A percentile compares a stretch with the other conserved stretches of the same genome.
These are phyloP conservation scores for Muscidifurax raptorellus DNA, from an alignment of 1,140 invertebrate genomes.

Conservation along the genomic window DNA sequence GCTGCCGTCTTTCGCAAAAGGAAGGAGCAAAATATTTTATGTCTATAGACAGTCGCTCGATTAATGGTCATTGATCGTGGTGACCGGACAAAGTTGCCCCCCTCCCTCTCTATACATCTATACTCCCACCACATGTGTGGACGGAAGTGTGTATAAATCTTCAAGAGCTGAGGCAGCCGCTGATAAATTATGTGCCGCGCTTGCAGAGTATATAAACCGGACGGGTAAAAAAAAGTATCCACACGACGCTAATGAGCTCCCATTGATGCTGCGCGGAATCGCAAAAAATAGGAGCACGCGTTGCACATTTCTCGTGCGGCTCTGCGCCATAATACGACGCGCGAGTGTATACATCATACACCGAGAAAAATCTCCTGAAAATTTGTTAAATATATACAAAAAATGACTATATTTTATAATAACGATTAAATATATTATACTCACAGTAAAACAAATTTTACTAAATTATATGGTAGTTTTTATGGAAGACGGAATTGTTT, in stretches of 20 bases:
- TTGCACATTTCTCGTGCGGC: too few species aligned
- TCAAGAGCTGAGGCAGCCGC: not conserved
- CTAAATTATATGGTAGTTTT: too few species aligned
- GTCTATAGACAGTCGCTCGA: not conserved
- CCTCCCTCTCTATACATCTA: not conserved
- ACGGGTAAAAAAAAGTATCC: not conserved
- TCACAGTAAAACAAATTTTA: too few species aligned
- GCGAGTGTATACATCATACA: too few species aligned
- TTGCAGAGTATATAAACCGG: not conserved
- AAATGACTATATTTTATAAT: too few species aligned
- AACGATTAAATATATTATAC: too few species aligned
- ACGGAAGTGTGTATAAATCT: not conserved
- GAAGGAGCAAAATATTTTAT: not conserved
- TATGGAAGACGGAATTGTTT: too few species aligned
- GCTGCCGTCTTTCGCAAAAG: not conserved
- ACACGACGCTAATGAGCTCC: not conserved
- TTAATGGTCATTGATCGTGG: not conserved
- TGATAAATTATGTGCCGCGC: not conserved
- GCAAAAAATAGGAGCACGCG: too few species aligned
- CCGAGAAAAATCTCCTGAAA: too few species aligned
- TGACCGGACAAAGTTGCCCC: not conserved
- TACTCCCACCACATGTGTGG: not conserved
- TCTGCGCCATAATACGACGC: too few species aligned
- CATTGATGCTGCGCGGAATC: not conserved
- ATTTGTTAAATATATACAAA: too few species aligned